Conservation (phyloP, 64 coral and sea anemone species). For the Pachyseris speciosa region DNA sequence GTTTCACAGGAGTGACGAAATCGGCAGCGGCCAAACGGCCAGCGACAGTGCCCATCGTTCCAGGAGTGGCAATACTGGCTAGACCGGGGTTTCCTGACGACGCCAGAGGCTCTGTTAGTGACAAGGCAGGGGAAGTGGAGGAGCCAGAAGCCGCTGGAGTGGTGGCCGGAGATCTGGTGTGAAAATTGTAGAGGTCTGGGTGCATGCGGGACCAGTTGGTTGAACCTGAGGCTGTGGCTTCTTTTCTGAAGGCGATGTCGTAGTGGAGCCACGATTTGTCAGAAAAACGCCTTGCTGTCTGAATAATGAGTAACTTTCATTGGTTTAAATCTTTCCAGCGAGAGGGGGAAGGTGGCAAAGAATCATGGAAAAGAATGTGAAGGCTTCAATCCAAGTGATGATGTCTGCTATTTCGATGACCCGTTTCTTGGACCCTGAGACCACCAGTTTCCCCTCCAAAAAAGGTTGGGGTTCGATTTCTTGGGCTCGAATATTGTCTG, state of each 20-base stretch:
- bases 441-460: not conserved
- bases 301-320: no score
- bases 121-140: not conserved
- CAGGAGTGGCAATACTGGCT: no score
- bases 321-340: no score
- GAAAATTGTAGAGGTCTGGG: not conserved
- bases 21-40: not conserved
- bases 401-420: not conserved
- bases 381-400: no score
- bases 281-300: no score
- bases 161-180: not conserved
- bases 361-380: not conserved
- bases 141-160: no score
- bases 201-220: not conserved
- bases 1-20: no score
- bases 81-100: not conserved
- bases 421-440: not conserved
- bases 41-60: not conserved
- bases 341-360: not conserved
- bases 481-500: conserved; percentile 22
- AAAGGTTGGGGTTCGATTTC: not conserved
- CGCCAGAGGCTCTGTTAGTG: not conserved
- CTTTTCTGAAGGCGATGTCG: no score
- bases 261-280: no score
- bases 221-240: not conserved